Conservation (phyloP, 2,797 vertebrate species). For the Peromyscus attwateri region DNA sequence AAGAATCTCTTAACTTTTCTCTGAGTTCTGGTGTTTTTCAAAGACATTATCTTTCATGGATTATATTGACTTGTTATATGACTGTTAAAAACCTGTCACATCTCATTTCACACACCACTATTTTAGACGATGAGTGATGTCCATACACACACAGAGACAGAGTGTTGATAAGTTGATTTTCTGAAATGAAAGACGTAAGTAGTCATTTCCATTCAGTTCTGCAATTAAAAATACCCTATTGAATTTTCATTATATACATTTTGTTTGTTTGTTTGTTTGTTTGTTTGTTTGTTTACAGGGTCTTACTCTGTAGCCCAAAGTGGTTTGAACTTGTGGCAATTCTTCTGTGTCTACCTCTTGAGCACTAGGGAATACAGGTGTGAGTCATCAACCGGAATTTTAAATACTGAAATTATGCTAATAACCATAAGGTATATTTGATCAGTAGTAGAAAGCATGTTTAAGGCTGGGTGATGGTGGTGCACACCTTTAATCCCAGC, state of each 20-base stretch:
- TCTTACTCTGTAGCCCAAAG: background rate
- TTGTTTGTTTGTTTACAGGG: slow-evolving; percentile 46
- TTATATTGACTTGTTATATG: slow-evolving; percentile 31
- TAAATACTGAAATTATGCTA: background rate
- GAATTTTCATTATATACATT: slow-evolving; percentile 53
- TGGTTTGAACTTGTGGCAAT: background rate
- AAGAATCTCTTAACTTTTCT: slow-evolving; percentile 27
- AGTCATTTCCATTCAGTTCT: slow-evolving; percentile 61
- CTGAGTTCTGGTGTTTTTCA: background rate
- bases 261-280: slow-evolving; percentile 52
- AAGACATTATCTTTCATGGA: slow-evolving; percentile 19
- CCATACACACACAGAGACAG: slow-evolving; percentile 78
- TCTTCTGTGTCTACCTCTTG: background rate
- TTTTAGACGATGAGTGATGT: slow-evolving; percentile 77
- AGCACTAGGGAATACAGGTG: background rate
- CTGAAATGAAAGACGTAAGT: slow-evolving; percentile 34
- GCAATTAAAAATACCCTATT: slow-evolving; percentile 75
- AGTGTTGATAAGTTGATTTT: slow-evolving; percentile 74
- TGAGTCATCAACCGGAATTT: background rate
- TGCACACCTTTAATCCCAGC: too few relatives aligned
- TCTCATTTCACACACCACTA: slow-evolving; percentile 32
- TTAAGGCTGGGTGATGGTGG: background rate
- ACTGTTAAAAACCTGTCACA: slow-evolving; percentile 51
- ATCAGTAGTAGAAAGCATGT: background rate
- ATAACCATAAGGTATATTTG: background rate